Base-by-base conservation (phyloP, 2,113 vertebrate species). In the Ammodytes marinus region DNA sequence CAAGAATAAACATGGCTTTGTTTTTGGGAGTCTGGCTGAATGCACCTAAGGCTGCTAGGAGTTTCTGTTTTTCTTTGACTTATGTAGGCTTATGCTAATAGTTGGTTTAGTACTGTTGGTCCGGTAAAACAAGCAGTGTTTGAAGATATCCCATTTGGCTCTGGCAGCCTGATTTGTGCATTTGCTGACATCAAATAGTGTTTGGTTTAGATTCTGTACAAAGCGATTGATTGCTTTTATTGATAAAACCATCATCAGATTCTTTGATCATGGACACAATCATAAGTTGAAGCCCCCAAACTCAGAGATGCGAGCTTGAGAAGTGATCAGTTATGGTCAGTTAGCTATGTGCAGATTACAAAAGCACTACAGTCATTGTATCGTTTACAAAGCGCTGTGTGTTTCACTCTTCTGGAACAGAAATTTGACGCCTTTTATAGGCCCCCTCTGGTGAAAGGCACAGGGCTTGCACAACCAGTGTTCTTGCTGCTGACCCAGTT, bases 381-480 rank as follows among this genome's bases (percentile, higher is more conserved):
- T 15, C 55, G 0, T 37, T 55, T 43, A 90, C 86, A 89, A 85
- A 84, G 90, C 63, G 0, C 4, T 6, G 12, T 35, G 65, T 64
- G 37, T 50, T 49, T 12, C 39, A 54, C 59, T 75, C 27, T 72
- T 65, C 74, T 89, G 57, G 79, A 84, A 85, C 11, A 78, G 89
- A 82, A 89, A 90, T 73, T 27, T 5, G 4, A 87, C 72, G 79
- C 90, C 88, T 79, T 55, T 80, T 58, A 50, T 45, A 75, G 82
- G 42, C 58, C 80, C 74, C 85, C 15, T 10, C 14, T 2, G 39
- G 49, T 49, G 46, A 50, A 66, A 88, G 86, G 77, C 55, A 66
- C 37, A 15, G 11, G 35, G 66, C 70, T 89, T 89, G 71, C 6
- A 10, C 52, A 88, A 83, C 77, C 4, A 27, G 8, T 47, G 13